Percentiles rank a stretch among this genome's conserved stretches.
Conservation (phyloP, 2,797 vertebrate species). For the Vireo griseus region DNA sequence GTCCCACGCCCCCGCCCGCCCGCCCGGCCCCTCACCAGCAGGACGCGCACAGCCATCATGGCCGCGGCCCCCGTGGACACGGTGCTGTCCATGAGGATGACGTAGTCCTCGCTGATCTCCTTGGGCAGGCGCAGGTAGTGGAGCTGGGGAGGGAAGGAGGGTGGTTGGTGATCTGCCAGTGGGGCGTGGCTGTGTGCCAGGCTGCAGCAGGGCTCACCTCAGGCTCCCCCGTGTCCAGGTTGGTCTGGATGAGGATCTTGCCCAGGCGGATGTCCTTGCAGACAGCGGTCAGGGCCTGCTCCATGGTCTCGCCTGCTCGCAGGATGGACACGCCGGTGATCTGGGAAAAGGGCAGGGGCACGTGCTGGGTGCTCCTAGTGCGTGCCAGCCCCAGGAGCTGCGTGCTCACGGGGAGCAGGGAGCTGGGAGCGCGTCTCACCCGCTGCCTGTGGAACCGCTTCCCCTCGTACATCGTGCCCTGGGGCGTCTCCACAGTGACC, state of each 20-base stretch:
- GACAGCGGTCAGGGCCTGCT: constrained; percentile 87
- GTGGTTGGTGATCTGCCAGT: accelerated
- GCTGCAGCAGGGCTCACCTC: constrained; percentile 72
- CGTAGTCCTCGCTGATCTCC: constrained; percentile 90
- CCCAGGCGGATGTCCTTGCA: constrained; percentile 92
- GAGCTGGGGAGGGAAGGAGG: constrained; percentile 69
- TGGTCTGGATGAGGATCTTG: constrained; percentile 94
- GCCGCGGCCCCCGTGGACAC: constrained; percentile 89
- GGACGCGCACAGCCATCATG: constrained; percentile 88
- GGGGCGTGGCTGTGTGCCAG: accelerated
- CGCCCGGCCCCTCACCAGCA: constrained; percentile 71
- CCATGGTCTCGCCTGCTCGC: constrained; percentile 91
- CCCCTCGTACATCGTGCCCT: constrained; percentile 81
- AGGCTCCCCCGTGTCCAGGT: constrained; percentile 87
- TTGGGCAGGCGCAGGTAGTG: constrained; percentile 90
- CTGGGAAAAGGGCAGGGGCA: constrained; percentile 33
- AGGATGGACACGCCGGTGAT: constrained; percentile 90
- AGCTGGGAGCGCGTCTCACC: constrained; percentile 46
- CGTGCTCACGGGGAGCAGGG: accelerated
- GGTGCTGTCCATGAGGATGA: constrained; percentile 93
- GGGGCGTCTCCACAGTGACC: constrained; percentile 83
- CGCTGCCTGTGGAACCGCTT: constrained; percentile 84
- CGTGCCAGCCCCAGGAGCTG: accelerated
- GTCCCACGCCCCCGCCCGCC: accelerated
- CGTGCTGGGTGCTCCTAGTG: accelerated